Evolutionary conservation across 1,140 invertebrate genomes (phyloP).

Genomic region (Drosophila virilis): DNA sequence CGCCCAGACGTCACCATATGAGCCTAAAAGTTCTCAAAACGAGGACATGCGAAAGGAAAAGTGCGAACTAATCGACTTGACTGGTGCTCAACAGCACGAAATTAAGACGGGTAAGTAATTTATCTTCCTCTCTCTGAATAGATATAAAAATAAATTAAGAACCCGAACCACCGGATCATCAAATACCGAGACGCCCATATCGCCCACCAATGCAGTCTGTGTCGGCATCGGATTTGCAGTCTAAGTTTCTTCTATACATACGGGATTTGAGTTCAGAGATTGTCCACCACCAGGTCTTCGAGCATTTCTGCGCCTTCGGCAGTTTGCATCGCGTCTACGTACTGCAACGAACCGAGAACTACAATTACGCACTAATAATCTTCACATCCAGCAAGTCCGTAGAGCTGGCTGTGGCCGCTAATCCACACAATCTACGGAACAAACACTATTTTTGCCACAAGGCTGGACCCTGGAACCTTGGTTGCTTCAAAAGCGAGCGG

Average conservation of each 20-base stretch:
- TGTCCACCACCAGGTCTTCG: slow-evolving; percentile 16
- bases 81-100: not conserved
- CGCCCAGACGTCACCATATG: not conserved
- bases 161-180: not conserved
- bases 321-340: slow-evolving; percentile 12
- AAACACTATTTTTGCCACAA: slow-evolving; percentile 6
- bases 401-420: not conserved
- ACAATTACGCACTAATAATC: slow-evolving; percentile 11
- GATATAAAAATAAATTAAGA: not conserved
- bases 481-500: not conserved
- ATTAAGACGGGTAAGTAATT: not conserved
- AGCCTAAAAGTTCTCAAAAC: too few relatives aligned
- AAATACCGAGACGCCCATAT: not conserved
- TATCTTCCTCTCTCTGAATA: not conserved
- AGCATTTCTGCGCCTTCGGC: slow-evolving; percentile 18
- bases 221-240: not conserved
- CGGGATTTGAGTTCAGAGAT: slow-evolving; percentile 7
- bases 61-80: not conserved
- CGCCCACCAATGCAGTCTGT: not conserved
- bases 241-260: slow-evolving; percentile 1
- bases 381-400: not conserved
- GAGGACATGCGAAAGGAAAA: not conserved
- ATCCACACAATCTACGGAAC: slow-evolving; percentile 15
- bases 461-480: not conserved
- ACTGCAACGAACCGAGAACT: slow-evolving; percentile 3